Evolutionary conservation across 2,113 vertebrate genomes (phyloP).

Genomic region (Stictonetta naevosa): DNA sequence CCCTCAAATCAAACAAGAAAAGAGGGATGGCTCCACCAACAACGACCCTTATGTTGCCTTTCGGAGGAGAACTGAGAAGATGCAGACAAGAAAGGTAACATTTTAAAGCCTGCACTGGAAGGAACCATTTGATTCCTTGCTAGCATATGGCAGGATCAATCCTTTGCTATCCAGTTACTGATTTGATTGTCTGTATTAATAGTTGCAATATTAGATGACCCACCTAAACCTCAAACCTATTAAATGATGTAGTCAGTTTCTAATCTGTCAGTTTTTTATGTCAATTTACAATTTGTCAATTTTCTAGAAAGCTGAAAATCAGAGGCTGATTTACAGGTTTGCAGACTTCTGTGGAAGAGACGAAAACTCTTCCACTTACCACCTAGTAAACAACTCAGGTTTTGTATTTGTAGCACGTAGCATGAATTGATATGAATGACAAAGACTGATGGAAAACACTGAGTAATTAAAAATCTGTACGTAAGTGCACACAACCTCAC

Average conservation of each 20-base stretch:
- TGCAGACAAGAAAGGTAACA: conserved; percentile 94
- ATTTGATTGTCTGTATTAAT: neutral
- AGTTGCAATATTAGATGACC: neutral
- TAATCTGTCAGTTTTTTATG: neutral
- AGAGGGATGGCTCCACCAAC: conserved; percentile 94
- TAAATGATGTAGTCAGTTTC: neutral
- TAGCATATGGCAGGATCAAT: neutral
- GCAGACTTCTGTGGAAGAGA: neutral
- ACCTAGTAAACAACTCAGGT: neutral
- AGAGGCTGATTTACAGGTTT: neutral
- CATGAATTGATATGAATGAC: neutral
- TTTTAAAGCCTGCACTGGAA: neutral
- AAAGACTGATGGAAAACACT: neutral
- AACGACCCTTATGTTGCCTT: conserved; percentile 94
- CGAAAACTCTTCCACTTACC: rapidly evolving
- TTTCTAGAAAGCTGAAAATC: neutral
- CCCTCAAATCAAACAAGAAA: conserved; percentile 90
- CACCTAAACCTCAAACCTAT: neutral
- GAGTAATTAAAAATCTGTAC: neutral
- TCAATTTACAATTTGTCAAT: rapidly evolving
- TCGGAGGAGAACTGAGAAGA: conserved; percentile 92
- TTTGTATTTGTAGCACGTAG: neutral
- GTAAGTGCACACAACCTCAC: rapidly evolving
- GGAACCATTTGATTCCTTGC: rapidly evolving
- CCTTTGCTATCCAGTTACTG: neutral